Evolutionary conservation across 2,888 invertebrate species (phyloP).

Genomic region (Drosophila robusta): DNA sequence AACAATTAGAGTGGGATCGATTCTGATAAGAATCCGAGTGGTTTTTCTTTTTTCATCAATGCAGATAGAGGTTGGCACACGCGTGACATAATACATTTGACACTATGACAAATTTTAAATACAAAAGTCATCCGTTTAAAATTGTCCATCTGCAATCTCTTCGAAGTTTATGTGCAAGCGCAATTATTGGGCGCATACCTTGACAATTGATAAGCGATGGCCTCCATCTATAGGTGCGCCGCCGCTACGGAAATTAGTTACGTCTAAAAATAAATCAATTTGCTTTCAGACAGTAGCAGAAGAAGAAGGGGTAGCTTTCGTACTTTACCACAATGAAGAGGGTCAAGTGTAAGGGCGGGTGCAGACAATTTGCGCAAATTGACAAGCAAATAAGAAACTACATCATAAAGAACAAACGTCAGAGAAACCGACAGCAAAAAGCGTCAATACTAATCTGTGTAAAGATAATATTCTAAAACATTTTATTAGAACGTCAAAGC

Average conservation of each 20-base stretch:
- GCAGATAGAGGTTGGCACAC: slow-evolving; percentile 15
- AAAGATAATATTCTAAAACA: too few relatives aligned
- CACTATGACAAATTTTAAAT: too few relatives aligned
- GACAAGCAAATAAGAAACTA: slow-evolving; percentile 37
- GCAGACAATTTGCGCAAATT: slow-evolving; percentile 59
- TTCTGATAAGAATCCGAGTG: slow-evolving; percentile 30
- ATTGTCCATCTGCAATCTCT: slow-evolving; percentile 9
- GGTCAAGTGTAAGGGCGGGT: slow-evolving; percentile 59
- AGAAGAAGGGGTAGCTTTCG: neutral
- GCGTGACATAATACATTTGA: neutral
- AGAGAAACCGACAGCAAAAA: neutral
- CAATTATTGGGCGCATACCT: slow-evolving; percentile 19
- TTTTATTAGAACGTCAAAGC: too few relatives aligned
- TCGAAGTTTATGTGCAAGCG: slow-evolving; percentile 19
- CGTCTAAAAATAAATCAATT: slow-evolving; percentile 63
- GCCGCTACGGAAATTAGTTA: slow-evolving; percentile 55
- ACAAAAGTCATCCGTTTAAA: neutral
- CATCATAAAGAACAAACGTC: slow-evolving; percentile 20
- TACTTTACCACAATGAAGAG: slow-evolving; percentile 20
- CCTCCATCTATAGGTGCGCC: slow-evolving; percentile 23
- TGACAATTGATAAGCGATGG: slow-evolving; percentile 4
- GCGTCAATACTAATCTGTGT: neutral
- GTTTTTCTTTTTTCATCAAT: slow-evolving; percentile 14
- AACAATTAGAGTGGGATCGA: slow-evolving; percentile 12
- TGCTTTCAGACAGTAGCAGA: slow-evolving; percentile 11